Evolutionary conservation across 2,888 invertebrate genomes (phyloP).

Genomic region (Horisme vitalbata): DNA sequence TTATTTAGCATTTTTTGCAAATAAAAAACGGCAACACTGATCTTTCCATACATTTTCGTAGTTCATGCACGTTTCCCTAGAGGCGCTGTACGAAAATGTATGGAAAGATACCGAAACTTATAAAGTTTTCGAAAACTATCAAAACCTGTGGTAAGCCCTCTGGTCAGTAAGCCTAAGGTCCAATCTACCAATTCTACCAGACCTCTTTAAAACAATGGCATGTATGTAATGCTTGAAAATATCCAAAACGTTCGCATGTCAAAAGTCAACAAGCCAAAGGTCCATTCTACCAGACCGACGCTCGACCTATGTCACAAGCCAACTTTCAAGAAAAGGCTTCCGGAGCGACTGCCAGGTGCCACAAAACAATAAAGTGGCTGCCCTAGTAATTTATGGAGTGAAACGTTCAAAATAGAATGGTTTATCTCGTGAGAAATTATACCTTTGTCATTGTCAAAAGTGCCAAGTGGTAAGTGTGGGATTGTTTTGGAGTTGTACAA

Average conservation of each 20-base stretch:
- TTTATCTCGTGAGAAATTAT: slow-evolving; percentile 24
- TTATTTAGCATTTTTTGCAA: no score
- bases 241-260: background rate
- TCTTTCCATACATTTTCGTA: no score
- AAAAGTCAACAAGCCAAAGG: slow-evolving; percentile 7
- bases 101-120: no score
- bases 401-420: slow-evolving; percentile 24
- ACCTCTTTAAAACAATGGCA: background rate
- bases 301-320: slow-evolving; percentile 23
- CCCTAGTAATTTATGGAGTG: slow-evolving; percentile 19
- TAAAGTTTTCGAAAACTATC: no score
- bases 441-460: slow-evolving; percentile 25
- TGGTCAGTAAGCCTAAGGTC: no score
- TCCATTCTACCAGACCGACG: background rate
- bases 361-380: slow-evolving; percentile 19
- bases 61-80: no score
- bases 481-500: slow-evolving; percentile 7
- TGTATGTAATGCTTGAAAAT: background rate
- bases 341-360: slow-evolving; percentile 8
- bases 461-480: slow-evolving; percentile 11
- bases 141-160: no score
- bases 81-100: no score
- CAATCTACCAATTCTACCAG: no score
- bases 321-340: slow-evolving; percentile 12
- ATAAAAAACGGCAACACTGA: no score